Conservation (phyloP, 2,797 vertebrate species). For the Neoniphon sammara region DNA sequence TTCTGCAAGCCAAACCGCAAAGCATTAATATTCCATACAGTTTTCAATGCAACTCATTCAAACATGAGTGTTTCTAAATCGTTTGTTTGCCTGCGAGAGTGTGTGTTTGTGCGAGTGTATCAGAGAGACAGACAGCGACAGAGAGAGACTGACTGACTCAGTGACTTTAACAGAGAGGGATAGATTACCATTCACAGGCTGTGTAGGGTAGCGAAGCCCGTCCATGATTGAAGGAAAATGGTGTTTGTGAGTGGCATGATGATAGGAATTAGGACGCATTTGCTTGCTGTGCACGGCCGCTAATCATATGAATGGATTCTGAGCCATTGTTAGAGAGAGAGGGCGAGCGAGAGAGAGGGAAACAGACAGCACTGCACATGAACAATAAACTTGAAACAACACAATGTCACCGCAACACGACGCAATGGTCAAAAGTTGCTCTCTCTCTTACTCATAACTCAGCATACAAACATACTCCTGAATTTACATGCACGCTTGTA, state of each 20-base stretch:
- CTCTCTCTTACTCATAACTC: too few relatives aligned
- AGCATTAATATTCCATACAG: not conserved
- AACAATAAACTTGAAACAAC: not conserved
- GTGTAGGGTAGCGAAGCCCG: constrained; percentile 2
- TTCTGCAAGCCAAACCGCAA: not conserved
- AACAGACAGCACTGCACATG: not conserved
- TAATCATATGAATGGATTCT: constrained; percentile 53
- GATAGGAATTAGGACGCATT: constrained; percentile 51
- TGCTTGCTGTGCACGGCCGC: constrained; percentile 36
- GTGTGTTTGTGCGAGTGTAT: not conserved
- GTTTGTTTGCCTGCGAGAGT: not conserved
- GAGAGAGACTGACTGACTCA: constrained; percentile 32
- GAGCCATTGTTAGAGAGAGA: constrained; percentile 14
- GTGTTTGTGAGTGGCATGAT: constrained; percentile 57
- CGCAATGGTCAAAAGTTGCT: too few relatives aligned
- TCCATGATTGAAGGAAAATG: constrained; percentile 25
- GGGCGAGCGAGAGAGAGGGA: too few relatives aligned
- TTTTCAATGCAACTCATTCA: constrained; percentile 1
- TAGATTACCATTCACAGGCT: constrained; percentile 25
- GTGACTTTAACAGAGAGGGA: constrained; percentile 28
- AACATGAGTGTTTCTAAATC: not conserved
- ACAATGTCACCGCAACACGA: not conserved
- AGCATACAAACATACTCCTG: too few relatives aligned
- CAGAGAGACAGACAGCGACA: constrained; percentile 6
- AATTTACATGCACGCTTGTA: not conserved